Base-by-base conservation (phyloP, 1,140 invertebrate genomes). In the Holcopasites calliopsidis region DNA sequence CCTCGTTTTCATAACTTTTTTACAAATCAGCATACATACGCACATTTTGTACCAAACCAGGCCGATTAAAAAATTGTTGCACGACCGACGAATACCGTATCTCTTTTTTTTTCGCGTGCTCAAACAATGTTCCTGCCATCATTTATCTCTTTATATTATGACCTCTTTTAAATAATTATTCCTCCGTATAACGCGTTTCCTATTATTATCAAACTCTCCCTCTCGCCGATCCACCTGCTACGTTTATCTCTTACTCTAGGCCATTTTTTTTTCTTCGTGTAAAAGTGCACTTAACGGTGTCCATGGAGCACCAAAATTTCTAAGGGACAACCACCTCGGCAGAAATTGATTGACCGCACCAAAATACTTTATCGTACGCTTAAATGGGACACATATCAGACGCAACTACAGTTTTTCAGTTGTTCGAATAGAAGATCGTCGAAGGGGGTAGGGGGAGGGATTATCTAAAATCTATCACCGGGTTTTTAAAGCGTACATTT, bases 281-380 rank as follows among this genome's bases (percentile, higher is more conserved):
- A 90, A 91, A n/a, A 91, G 90, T 91, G 89, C 90, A 91, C 90
- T 91, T 91, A 86, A 87, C 90, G 90, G 90, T 90, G 90, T 91
- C 87, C 87, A 88, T 85, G 85, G 89, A 90, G 88, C 89, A 90
- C 89, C 90, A 90, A 87, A 85, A n/a, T n/a, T 89, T 86, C 86
- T 69, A 83, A 86, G 86, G 85, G 85, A 86, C 85, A 79, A 88
- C 88, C 88, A 90, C 88, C 85, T 89, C 85, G 88, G 88, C 90
- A 90, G 89, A 91, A 84, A 91, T 89, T 90, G 88, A 90, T 87
- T 82, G 74, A 83, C 86, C 79, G 80, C 78, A 84, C 85, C 83
- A 85, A 87, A 82, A 88, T 88, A 88, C 83, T 80, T 86, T 81
- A 50, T 76, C 28, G 31, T 77, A 81, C n/a, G 75, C 75, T 71